Conservation (phyloP, 1,140 invertebrate genomes). For the Teleopsis dalmanni region DNA sequence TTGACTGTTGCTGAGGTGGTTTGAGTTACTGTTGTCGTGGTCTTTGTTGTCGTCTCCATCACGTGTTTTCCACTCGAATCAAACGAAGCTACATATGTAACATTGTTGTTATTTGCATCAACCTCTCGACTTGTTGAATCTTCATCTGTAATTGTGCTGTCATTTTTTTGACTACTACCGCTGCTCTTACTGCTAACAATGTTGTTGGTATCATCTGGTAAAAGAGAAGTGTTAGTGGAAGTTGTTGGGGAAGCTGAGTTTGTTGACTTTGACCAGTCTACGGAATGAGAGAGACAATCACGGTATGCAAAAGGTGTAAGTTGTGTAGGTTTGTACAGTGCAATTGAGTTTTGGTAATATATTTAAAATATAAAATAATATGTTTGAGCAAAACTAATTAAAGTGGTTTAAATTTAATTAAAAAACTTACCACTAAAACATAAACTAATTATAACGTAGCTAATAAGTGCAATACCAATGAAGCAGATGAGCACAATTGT, state of each 20-base stretch:
- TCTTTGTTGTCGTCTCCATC: neutral
- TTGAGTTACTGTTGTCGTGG: neutral
- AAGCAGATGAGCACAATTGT: slow-evolving; percentile 40
- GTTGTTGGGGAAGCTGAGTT: slow-evolving; percentile 4
- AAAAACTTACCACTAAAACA: slow-evolving; percentile 39
- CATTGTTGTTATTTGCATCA: no score
- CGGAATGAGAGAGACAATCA: neutral
- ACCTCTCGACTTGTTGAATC: slow-evolving; percentile 12
- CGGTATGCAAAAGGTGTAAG: neutral
- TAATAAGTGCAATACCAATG: slow-evolving; percentile 37
- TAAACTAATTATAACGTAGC: slow-evolving; percentile 39
- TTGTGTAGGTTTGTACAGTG: slow-evolving; percentile 5
- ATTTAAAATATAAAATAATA: neutral
- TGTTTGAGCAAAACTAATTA: neutral
- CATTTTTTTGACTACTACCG: slow-evolving; percentile 14
- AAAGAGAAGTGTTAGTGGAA: slow-evolving; percentile 29
- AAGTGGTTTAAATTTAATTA: neutral
- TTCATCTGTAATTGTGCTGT: slow-evolving; percentile 3
- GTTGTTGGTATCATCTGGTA: slow-evolving; percentile 32
- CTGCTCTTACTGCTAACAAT: slow-evolving; percentile 11
- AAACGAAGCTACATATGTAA: neutral
- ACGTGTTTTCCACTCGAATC: neutral
- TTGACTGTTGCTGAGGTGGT: slow-evolving; percentile 8
- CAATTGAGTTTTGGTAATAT: neutral
- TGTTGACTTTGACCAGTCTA: slow-evolving; percentile 8